These are phyloP conservation scores for Tipula vernalis DNA, from an alignment of 2,888 invertebrate genomes.

Conservation along the genomic window DNA sequence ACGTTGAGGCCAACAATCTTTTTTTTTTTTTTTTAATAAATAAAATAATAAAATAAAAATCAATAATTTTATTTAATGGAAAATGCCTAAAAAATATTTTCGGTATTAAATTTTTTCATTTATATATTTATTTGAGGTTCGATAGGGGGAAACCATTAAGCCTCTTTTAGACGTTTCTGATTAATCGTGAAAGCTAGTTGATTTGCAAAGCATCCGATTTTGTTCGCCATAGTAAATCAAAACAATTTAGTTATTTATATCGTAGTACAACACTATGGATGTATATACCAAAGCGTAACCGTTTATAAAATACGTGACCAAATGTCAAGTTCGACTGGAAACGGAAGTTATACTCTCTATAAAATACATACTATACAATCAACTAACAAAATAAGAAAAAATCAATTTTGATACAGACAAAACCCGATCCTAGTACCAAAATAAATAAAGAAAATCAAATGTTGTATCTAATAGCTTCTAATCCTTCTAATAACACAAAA, in stretches of 20 bases:
- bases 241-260: neutral
- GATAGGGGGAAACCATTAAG: neutral
- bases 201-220: no score
- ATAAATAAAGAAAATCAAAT: neutral
- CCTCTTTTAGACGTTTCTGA: neutral
- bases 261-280: neutral
- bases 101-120: neutral
- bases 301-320: neutral
- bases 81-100: neutral
- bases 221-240: neutral
- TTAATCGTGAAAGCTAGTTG: neutral
- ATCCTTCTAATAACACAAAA: neutral
- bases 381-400: neutral
- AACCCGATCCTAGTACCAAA: neutral
- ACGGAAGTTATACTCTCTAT: neutral
- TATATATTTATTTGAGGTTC: neutral
- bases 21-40: neutral
- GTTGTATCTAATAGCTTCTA: neutral
- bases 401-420: neutral
- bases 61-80: neutral
- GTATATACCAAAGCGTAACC: neutral
- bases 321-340: neutral
- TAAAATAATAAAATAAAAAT: neutral
- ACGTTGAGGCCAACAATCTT: neutral
- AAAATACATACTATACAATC: no score